phyloP scores from a whole-genome alignment of 2,888 invertebrate genomes.

The Ornithoptera alexandrae region DNA sequence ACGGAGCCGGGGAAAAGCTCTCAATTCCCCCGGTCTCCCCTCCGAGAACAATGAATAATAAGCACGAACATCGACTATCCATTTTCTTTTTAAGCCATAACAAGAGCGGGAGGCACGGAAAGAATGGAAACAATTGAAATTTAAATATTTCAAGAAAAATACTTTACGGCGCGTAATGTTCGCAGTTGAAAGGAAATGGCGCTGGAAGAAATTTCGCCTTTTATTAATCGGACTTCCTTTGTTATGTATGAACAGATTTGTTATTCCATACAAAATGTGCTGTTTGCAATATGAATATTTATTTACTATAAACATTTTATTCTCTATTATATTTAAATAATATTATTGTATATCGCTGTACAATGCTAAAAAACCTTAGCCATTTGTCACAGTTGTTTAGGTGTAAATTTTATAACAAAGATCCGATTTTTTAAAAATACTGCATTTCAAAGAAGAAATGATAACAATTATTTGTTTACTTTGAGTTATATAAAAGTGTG shows the following conservation, averaged over 20 bases:
- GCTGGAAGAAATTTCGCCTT: constrained; percentile 21
- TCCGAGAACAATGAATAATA: constrained; percentile 74
- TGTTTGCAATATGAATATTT: background rate
- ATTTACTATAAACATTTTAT: background rate
- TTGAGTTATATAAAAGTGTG: background rate
- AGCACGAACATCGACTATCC: constrained; percentile 71
- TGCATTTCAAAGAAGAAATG: background rate
- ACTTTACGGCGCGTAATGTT: constrained; percentile 34
- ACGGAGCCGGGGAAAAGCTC: constrained; percentile 60
- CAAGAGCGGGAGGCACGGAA: constrained; percentile 59
- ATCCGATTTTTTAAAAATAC: too few species aligned
- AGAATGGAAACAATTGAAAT: constrained; percentile 73
- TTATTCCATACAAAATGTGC: constrained; percentile 3
- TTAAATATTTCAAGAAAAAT: constrained; percentile 69
- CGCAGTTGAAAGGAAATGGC: constrained; percentile 21
- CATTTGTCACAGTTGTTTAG: too few species aligned
- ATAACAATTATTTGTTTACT: background rate
- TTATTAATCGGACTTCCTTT: constrained; percentile 21
- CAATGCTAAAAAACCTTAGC: too few species aligned
- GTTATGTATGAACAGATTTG: constrained; percentile 15
- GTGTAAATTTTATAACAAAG: too few species aligned
- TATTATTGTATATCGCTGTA: too few species aligned
- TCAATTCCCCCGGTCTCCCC: constrained; percentile 45
- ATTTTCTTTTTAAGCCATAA: constrained; percentile 69
- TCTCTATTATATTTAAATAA: too few species aligned